A percentile compares a stretch with the other conserved stretches of the same genome.
Evolutionary conservation across 2,113 vertebrate genomes (phyloP).

Genomic region (Pitta sordida): DNA sequence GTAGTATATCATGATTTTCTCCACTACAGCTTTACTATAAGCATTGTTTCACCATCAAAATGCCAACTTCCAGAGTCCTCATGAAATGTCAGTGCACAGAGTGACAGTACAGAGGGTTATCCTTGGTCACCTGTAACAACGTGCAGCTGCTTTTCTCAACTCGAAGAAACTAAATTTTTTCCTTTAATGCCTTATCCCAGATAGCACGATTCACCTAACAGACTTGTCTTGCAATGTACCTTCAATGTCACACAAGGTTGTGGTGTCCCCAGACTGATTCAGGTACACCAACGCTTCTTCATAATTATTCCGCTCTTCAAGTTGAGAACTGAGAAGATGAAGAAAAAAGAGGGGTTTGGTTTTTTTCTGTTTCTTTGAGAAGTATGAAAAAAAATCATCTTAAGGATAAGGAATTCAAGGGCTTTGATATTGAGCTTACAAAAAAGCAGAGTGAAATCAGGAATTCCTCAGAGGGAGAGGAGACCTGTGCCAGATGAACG

Average conservation of each 20-base stretch:
- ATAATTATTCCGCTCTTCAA: constrained; percentile 64
- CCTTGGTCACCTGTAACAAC: not conserved
- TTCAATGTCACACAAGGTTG: constrained; percentile 45
- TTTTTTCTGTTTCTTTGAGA: not conserved
- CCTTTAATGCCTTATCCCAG: not conserved
- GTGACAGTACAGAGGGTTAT: not conserved
- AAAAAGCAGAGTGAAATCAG: not conserved
- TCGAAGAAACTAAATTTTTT: not conserved
- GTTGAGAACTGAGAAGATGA: constrained; percentile 54
- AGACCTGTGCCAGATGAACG: not conserved
- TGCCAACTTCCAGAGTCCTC: not conserved
- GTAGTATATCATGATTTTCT: not conserved
- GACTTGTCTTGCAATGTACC: constrained; percentile 52
- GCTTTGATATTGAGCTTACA: not conserved
- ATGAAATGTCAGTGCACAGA: not conserved
- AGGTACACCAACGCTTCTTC: constrained; percentile 56
- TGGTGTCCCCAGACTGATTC: constrained; percentile 42
- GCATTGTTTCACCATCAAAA: not conserved
- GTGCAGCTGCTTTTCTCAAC: not conserved
- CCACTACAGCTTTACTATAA: not conserved
- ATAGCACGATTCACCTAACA: not conserved
- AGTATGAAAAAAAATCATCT: not conserved
- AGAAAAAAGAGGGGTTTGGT: not conserved
- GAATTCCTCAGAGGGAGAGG: not conserved
- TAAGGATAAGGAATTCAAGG: not conserved